These are phyloP conservation scores for Chirona hameri DNA, from an alignment of 2,888 invertebrate genomes.

Conservation along the genomic window DNA sequence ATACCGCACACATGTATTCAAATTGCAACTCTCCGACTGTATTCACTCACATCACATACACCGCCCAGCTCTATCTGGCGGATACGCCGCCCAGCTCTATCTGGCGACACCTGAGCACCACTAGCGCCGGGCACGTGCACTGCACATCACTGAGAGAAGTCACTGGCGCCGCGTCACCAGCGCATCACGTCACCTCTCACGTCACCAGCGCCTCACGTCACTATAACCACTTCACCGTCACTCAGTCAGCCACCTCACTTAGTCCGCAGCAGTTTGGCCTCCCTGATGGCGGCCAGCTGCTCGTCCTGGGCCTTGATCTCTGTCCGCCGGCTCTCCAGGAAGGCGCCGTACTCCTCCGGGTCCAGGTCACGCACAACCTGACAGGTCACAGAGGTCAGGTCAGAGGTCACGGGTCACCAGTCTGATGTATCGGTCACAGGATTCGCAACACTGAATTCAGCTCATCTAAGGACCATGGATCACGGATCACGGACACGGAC, in stretches of 20 bases:
- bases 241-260: neutral
- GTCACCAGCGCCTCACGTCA: too few species aligned
- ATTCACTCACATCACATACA: too few species aligned
- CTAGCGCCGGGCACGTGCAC: too few species aligned
- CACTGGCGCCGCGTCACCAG: neutral
- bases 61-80: too few species aligned
- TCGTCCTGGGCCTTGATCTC: constrained; percentile 70
- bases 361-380: constrained; percentile 69
- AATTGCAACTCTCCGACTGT: too few species aligned
- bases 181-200: neutral
- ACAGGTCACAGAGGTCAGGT: neutral
- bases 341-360: constrained; percentile 72
- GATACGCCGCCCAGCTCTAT: too few species aligned
- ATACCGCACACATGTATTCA: too few species aligned
- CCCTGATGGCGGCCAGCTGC: constrained; percentile 73
- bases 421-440: too few species aligned
- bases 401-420: neutral
- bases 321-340: constrained; percentile 68
- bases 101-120: too few species aligned
- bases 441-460: too few species aligned
- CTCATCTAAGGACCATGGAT: too few species aligned
- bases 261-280: constrained; percentile 83
- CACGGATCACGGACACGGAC: too few species aligned
- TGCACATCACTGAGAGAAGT: neutral
- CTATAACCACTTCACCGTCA: neutral